These are phyloP conservation scores for Dromius quadrimaculatus DNA, from an alignment of 2,888 invertebrate genomes.

Conservation along the genomic window DNA sequence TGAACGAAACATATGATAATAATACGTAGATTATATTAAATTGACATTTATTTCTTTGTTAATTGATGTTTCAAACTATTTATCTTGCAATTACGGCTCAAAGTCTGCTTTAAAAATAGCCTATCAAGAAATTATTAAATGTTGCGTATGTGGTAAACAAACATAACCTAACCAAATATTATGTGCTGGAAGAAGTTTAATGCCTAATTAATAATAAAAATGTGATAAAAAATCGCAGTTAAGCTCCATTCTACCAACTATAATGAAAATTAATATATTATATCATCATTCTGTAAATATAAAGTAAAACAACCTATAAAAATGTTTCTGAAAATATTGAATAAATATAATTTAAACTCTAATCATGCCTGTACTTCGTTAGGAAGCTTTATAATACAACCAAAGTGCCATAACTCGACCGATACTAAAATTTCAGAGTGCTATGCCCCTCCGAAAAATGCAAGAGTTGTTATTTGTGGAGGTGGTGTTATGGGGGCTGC, in stretches of 20 bases:
- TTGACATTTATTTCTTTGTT: no score
- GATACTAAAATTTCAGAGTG: slow-evolving; percentile 44
- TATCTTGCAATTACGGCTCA: no score
- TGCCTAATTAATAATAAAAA: no score
- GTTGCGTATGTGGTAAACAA: no score
- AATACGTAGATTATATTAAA: not conserved
- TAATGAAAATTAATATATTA: no score
- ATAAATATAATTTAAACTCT: not conserved
- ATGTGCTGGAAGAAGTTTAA: no score
- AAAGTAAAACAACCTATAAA: not conserved
- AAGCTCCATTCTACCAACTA: no score
- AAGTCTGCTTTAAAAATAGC: no score
- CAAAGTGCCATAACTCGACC: slow-evolving; percentile 15
- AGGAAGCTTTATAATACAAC: slow-evolving; percentile 2
- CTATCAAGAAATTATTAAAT: no score
- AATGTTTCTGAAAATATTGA: slow-evolving; percentile 24
- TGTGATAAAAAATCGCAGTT: no score
- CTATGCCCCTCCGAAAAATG: slow-evolving; percentile 67
- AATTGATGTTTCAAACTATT: no score
- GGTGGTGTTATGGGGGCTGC: slow-evolving; percentile 94
- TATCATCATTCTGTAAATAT: not conserved
- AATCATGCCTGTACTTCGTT: slow-evolving; percentile 3
- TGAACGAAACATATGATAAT: not conserved
- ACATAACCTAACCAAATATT: no score
- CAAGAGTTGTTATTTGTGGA: slow-evolving; percentile 88